A percentile compares a stretch with the other conserved stretches of the same genome.
phyloP scores from a whole-genome alignment of 1,140 invertebrate genomes.

The Calliopsis andreniformis region DNA sequence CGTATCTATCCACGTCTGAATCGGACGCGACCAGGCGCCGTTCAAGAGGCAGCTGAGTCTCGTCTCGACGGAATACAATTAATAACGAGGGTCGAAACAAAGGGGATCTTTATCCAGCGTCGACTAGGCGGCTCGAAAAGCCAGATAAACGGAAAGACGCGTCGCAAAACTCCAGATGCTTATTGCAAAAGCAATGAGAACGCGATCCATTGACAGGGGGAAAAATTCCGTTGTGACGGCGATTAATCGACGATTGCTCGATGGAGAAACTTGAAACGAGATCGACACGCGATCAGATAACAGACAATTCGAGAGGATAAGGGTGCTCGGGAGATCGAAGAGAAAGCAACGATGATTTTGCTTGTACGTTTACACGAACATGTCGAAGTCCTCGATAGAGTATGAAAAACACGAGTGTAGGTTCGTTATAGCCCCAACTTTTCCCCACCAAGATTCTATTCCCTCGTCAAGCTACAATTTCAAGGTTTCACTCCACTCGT shows the following conservation, averaged over 20 bases:
- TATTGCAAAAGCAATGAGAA: slow-evolving; percentile 45
- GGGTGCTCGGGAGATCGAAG: slow-evolving; percentile 2
- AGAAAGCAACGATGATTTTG: slow-evolving; percentile 19
- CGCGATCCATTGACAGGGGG: not conserved
- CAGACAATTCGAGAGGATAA: not conserved
- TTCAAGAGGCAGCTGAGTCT: not conserved
- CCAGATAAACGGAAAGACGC: slow-evolving; percentile 49
- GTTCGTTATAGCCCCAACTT: too few relatives aligned
- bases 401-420: too few relatives aligned
- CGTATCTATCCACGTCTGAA: slow-evolving; percentile 27
- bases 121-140: slow-evolving; percentile 37
- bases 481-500: too few relatives aligned
- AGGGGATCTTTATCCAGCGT: slow-evolving; percentile 57
- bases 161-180: slow-evolving; percentile 49
- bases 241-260: slow-evolving; percentile 13
- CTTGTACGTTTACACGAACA: not conserved
- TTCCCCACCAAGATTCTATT: too few relatives aligned
- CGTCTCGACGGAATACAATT: slow-evolving; percentile 62
- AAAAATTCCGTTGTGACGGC: slow-evolving; percentile 2
- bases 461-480: too few relatives aligned
- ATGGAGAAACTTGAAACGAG: not conserved
- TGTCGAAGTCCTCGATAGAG: too few relatives aligned
- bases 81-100: slow-evolving; percentile 68
- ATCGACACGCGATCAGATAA: slow-evolving; percentile 35
- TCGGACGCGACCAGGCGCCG: slow-evolving; percentile 3